These are phyloP conservation scores for Dysmachus trigonus DNA, from an alignment of 2,888 invertebrate genomes.

Conservation along the genomic window DNA sequence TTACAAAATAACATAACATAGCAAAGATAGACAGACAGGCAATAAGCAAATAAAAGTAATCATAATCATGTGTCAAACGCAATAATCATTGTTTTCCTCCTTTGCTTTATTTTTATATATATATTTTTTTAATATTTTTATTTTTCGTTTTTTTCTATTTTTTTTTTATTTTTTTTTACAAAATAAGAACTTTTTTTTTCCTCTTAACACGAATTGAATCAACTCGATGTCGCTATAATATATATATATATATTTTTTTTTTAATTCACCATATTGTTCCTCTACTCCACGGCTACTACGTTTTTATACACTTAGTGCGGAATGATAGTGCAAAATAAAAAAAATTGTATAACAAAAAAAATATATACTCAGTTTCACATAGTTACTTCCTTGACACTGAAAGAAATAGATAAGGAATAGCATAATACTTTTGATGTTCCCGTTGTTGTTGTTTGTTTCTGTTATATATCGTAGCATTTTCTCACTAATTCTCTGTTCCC, in stretches of 20 bases:
- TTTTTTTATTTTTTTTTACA: conserved; percentile 16
- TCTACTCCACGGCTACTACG: background rate
- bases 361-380: background rate
- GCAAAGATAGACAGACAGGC: conserved; percentile 39
- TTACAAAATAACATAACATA: conserved; percentile 44
- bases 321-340: conserved; percentile 31
- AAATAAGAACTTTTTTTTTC: background rate
- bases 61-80: background rate
- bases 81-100: conserved; percentile 9
- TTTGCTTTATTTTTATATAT: background rate
- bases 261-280: background rate
- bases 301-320: conserved; percentile 40
- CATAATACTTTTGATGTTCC: conserved; percentile 39
- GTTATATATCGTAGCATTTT: conserved; percentile 1
- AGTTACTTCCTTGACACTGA: conserved; percentile 1
- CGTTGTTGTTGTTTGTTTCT: conserved; percentile 4
- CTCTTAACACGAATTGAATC: conserved; percentile 25
- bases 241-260: background rate
- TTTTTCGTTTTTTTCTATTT: background rate
- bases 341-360: conserved; percentile 8
- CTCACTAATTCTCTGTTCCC: background rate
- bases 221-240: conserved; percentile 16
- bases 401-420: conserved; percentile 17
- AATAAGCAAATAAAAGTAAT: conserved; percentile 38
- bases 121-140: background rate